Percentiles rank a stretch among this genome's conserved stretches.
These are phyloP conservation scores for Platysteira castanea DNA, from an alignment of 2,113 vertebrate species.

Conservation along the genomic window DNA sequence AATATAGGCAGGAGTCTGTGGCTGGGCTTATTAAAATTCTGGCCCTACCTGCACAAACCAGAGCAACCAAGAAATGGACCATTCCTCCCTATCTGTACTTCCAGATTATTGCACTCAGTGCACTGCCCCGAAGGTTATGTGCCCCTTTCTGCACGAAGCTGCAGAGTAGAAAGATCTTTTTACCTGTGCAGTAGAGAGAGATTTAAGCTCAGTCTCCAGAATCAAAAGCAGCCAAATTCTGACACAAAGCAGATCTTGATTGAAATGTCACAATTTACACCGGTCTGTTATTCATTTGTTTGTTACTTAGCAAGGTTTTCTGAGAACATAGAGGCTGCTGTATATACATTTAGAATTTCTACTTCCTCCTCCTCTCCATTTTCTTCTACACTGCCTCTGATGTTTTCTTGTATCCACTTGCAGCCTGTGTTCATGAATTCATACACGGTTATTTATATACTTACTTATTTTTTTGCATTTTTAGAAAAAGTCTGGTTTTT, in stretches of 20 bases:
- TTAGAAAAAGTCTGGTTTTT: not conserved
- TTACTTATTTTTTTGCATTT: not conserved
- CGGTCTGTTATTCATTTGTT: not conserved
- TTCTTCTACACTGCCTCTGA: not conserved
- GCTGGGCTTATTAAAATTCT: not conserved
- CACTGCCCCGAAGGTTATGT: not conserved
- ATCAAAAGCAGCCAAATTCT: not conserved
- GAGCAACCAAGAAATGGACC: not conserved
- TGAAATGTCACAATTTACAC: not conserved
- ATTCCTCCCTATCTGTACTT: not conserved
- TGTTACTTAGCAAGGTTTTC: not conserved
- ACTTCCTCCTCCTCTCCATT: accelerated
- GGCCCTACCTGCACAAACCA: not conserved
- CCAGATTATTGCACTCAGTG: not conserved
- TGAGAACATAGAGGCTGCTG: accelerated
- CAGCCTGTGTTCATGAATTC: not conserved
- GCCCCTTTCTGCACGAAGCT: not conserved
- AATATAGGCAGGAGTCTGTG: not conserved
- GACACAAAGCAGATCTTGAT: not conserved
- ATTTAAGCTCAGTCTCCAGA: not conserved
- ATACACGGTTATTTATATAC: not conserved
- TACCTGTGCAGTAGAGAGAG: accelerated
- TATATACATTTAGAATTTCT: not conserved
- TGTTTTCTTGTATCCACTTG: not conserved
- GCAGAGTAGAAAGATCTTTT: not conserved